Base-by-base conservation (phyloP, 2,113 vertebrate species). In the Gallinago undulata region DNA sequence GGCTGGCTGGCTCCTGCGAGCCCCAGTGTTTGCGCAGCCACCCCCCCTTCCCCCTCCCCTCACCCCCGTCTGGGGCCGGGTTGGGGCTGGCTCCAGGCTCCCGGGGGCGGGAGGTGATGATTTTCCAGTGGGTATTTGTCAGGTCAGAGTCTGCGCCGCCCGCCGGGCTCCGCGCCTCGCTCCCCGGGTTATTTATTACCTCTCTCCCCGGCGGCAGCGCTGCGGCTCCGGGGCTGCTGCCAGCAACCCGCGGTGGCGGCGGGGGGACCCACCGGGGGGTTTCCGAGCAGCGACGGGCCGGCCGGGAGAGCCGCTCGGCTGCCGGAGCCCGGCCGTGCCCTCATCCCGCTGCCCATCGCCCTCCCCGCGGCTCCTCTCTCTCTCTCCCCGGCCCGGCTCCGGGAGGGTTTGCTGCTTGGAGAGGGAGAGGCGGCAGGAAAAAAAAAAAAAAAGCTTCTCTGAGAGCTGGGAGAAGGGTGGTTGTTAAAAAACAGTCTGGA, bases 181-280 rank as follows among this genome's bases (percentile, higher is more conserved):
- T 99, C 98, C 98, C 98, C 98, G 98, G 98, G 98, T 99, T 99
- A 99, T 99, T 99, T 99, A 99, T 99, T 98, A 98, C 99, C 98
- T 98, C 98, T 98, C 98, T 98, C 98, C 98, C 98, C 98, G 98
- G 98, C 98, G 98, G 98, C 98, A 98, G 98, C 98, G 98, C 98
- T 98, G 98, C 98, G 98, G 98, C 98, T 99, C 98, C 98, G 98
- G 98, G 98, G 98, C 98, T 96, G 98, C 98, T 98, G 98, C 99
- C 98, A 99, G 98, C 98, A 97, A 97, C 98, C 97, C 95, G 98
- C 98, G 97, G 98, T 98, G 98, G 98, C 98, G 98, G 79, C 48
- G 53, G 53, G 53, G 91, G 89, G 27, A 19, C 45, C 89, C 13
- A 60, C 24, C 66, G 83, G 92, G 92, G 76, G 94, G 87, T 50